phyloP scores from a whole-genome alignment of 2,113 vertebrate species.

The Psittacula cyanocephala region DNA sequence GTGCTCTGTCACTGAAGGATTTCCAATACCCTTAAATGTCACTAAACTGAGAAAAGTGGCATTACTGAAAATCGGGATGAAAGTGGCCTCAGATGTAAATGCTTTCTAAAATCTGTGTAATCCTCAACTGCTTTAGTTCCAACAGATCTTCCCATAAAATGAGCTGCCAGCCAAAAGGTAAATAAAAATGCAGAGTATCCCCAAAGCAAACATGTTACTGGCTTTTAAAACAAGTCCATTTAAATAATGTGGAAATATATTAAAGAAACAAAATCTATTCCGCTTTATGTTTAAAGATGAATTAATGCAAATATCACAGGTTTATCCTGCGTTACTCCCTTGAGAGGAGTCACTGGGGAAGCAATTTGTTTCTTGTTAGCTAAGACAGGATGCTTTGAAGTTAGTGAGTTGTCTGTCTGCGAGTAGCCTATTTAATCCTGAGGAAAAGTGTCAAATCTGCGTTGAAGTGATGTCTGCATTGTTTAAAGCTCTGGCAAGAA shows the following conservation, averaged over 20 bases:
- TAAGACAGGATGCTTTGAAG: constrained; percentile 66
- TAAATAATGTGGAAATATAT: constrained; percentile 46
- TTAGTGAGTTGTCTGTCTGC: constrained; percentile 17
- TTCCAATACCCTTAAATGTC: not conserved
- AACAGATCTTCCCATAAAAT: not conserved
- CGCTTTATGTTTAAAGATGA: constrained; percentile 62
- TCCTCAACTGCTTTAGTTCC: not conserved
- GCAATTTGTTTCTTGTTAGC: constrained; percentile 74
- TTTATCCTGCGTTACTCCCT: constrained; percentile 53
- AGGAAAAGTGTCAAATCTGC: constrained; percentile 39
- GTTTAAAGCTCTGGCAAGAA: constrained; percentile 28
- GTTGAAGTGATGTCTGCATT: not conserved
- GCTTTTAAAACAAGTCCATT: constrained; percentile 64
- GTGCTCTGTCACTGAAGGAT: not conserved
- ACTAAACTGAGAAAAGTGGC: not conserved
- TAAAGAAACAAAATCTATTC: constrained; percentile 41
- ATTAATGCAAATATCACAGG: constrained; percentile 60
- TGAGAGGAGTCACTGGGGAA: constrained; percentile 65
- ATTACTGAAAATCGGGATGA: not conserved
- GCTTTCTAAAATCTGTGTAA: constrained; percentile 26
- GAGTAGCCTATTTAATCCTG: constrained; percentile 25
- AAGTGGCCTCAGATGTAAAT: not conserved
- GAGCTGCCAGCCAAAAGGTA: constrained; percentile 14
- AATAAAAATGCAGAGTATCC: constrained; percentile 41
- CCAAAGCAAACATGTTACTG: constrained; percentile 12